Conservation (phyloP, 2,797 vertebrate species). For the Ctenochaetus hawaiiensis region DNA sequence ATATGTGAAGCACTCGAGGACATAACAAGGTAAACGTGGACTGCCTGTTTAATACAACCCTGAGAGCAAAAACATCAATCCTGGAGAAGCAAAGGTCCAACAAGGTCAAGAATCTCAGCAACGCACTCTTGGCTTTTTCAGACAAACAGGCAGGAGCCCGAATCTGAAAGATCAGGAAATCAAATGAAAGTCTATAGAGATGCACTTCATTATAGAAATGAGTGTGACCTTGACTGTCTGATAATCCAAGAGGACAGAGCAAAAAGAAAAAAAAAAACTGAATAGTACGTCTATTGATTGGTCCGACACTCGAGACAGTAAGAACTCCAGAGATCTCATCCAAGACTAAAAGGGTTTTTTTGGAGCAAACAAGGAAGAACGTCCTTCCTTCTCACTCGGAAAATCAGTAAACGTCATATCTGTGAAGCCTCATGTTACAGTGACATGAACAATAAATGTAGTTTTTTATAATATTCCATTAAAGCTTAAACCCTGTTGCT, state of each 20-base stretch:
- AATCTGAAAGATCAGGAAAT: constrained; percentile 6
- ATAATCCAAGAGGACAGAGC: background rate
- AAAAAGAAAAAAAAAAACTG: background rate
- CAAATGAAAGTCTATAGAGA: background rate
- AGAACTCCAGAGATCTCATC: constrained; percentile 9
- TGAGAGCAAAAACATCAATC: background rate
- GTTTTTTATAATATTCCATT: background rate
- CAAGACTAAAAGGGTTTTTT: background rate
- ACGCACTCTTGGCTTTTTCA: background rate
- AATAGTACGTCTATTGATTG: constrained; percentile 28
- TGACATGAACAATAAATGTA: background rate
- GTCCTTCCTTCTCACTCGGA: background rate
- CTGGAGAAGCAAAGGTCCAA: background rate
- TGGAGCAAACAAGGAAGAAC: background rate
- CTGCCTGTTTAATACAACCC: background rate
- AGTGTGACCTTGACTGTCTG: background rate
- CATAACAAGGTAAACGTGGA: background rate
- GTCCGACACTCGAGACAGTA: constrained; percentile 8
- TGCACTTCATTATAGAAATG: background rate
- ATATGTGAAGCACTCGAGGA: background rate
- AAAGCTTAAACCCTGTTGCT: background rate
- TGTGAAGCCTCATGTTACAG: background rate
- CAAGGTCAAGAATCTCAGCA: background rate
- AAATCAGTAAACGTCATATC: background rate
- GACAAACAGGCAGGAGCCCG: background rate